Evolutionary conservation across 2,888 invertebrate genomes (phyloP).

Genomic region (Heliconius ethilla): DNA sequence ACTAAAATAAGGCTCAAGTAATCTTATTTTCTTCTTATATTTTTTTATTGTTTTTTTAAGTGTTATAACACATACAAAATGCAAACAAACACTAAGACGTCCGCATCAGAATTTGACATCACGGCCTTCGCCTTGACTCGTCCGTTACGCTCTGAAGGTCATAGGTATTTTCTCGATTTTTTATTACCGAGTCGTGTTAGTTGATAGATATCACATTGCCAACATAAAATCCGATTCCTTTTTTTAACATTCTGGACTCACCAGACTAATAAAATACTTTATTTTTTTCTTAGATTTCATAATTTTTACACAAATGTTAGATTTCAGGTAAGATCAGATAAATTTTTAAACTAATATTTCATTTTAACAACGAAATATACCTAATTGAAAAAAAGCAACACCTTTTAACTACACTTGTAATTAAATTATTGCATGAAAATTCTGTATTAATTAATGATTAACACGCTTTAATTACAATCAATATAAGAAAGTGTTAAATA

Average conservation of each 20-base stretch:
- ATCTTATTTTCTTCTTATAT: no score
- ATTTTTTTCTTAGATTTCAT: not conserved
- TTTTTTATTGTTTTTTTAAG: not conserved
- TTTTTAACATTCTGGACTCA: not conserved
- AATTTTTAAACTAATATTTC: not conserved
- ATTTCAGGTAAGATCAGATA: not conserved
- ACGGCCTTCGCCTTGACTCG: slow-evolving; percentile 56
- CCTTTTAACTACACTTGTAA: not conserved
- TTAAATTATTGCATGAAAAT: not conserved
- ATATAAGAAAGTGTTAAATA: slow-evolving; percentile 31
- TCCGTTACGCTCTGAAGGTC: slow-evolving; percentile 57
- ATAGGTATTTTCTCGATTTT: slow-evolving; percentile 30
- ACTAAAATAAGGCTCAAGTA: no score
- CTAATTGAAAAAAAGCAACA: not conserved
- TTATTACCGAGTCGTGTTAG: slow-evolving; percentile 15
- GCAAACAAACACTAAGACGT: slow-evolving; percentile 10
- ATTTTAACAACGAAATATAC: no score
- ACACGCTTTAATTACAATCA: slow-evolving; percentile 5
- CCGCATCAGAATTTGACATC: slow-evolving; percentile 24
- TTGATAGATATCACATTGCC: slow-evolving; percentile 16
- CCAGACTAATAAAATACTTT: no score
- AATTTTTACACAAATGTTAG: not conserved
- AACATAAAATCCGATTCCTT: not conserved
- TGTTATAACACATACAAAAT: not conserved
- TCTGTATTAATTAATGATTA: not conserved